A percentile compares a stretch with the other conserved stretches of the same genome.
Evolutionary conservation across 2,888 invertebrate species (phyloP).

Genomic region (Lasius fuliginosus): DNA sequence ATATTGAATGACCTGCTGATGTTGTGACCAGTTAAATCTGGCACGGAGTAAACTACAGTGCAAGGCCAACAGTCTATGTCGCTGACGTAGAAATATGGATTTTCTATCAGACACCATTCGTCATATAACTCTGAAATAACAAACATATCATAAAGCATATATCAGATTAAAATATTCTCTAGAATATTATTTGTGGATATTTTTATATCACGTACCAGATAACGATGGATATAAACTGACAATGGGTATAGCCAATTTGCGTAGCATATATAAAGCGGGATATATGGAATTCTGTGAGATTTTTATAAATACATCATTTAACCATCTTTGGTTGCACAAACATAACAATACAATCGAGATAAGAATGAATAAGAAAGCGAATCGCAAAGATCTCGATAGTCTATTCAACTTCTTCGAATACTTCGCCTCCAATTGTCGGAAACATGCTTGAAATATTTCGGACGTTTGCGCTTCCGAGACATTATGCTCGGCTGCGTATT

Average conservation of each 20-base stretch:
- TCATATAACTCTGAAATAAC: constrained; percentile 91
- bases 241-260: constrained; percentile 92
- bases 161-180: neutral
- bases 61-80: constrained; percentile 96
- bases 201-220: constrained; percentile 88
- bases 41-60: constrained; percentile 90
- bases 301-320: constrained; percentile 90
- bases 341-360: constrained; percentile 85
- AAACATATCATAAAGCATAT: neutral
- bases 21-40: constrained; percentile 89
- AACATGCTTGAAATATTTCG: constrained; percentile 88
- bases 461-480: constrained; percentile 89
- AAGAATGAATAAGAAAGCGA: constrained; percentile 78
- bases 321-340: constrained; percentile 88
- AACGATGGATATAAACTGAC: constrained; percentile 91
- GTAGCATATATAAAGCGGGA: constrained; percentile 92
- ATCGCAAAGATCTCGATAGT: constrained; percentile 64
- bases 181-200: neutral
- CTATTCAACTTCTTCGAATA: constrained; percentile 64
- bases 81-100: constrained; percentile 93
- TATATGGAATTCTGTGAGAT: constrained; percentile 94
- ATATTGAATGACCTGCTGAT: constrained; percentile 87
- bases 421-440: constrained; percentile 85
- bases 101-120: constrained; percentile 94
- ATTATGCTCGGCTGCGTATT: constrained; percentile 88